Conservation (phyloP, 2,113 vertebrate genomes). For the Illadopsis cleaveri region DNA sequence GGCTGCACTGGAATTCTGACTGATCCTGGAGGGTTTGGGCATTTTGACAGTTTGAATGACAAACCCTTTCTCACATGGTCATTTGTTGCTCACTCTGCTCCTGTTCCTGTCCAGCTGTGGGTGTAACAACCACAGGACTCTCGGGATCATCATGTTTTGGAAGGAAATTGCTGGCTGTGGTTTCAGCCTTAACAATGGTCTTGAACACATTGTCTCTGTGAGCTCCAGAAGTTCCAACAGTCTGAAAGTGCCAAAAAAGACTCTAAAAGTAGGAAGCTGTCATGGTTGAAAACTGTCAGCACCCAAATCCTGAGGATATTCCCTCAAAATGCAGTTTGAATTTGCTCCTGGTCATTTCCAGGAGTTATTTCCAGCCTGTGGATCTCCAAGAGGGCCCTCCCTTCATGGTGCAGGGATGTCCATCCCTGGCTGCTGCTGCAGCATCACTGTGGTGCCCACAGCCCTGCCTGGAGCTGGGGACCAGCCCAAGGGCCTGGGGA, state of each 20-base stretch:
- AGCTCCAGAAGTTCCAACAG: not conserved
- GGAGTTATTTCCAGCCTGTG: not conserved
- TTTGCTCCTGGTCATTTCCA: not conserved
- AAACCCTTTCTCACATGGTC: not conserved
- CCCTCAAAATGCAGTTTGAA: not conserved
- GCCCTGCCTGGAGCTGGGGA: accelerated
- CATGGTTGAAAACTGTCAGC: accelerated
- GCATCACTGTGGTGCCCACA: not conserved
- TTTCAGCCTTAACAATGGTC: not conserved
- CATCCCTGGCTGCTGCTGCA: not conserved
- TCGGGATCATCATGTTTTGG: not conserved
- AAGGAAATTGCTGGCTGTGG: not conserved
- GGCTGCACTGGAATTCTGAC: not conserved
- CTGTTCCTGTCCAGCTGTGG: not conserved
- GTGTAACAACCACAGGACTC: not conserved
- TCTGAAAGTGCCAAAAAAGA: not conserved
- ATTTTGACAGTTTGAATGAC: not conserved
- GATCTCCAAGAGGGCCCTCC: not conserved
- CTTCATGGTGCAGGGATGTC: not conserved
- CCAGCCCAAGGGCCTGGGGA: not conserved
- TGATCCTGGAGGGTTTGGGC: not conserved
- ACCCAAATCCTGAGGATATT: not conserved
- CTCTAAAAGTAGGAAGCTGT: not conserved
- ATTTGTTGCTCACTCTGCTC: not conserved
- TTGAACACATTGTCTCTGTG: not conserved